Conservation (phyloP, 2,113 vertebrate genomes). For the Arothron firmamentum region DNA sequence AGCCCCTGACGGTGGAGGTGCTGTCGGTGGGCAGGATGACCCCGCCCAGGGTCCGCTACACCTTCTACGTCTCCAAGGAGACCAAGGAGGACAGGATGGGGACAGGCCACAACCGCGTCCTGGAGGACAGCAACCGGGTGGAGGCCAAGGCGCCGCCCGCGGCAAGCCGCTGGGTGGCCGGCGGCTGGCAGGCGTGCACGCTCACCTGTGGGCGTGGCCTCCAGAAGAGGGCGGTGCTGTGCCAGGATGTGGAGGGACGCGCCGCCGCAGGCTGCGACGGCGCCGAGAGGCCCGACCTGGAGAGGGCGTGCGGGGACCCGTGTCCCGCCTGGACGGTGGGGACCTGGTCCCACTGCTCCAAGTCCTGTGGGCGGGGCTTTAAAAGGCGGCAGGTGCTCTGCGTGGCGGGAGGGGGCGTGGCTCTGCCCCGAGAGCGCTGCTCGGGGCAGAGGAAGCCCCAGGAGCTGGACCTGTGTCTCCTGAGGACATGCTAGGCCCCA, state of each 20-base stretch:
- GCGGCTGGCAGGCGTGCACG: conserved; percentile 85
- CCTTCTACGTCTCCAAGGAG: conserved; percentile 88
- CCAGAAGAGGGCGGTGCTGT: conserved; percentile 85
- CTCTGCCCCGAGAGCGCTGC: conserved; percentile 85
- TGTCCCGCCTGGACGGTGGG: conserved; percentile 86
- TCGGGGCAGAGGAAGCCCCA: conserved; percentile 87
- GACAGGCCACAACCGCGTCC: conserved; percentile 78
- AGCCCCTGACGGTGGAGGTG: conserved; percentile 88
- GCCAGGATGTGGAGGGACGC: conserved; percentile 74
- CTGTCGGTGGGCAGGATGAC: conserved; percentile 97
- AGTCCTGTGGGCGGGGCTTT: conserved; percentile 89
- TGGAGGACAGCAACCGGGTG: conserved; percentile 68
- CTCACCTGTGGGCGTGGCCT: conserved; percentile 83
- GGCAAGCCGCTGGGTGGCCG: conserved; percentile 81
- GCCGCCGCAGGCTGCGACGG: conserved; percentile 73
- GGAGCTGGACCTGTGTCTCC: conserved; percentile 91
- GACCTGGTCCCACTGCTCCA: conserved; percentile 89
- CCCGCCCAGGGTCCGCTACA: conserved; percentile 91
- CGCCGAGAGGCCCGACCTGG: conserved; percentile 71
- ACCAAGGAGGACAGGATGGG: conserved; percentile 80
- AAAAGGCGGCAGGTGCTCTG: conserved; percentile 85
- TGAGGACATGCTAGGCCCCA: conserved; percentile 79
- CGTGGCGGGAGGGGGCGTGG: conserved; percentile 57
- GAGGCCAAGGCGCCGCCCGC: conserved; percentile 50
- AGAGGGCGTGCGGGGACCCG: conserved; percentile 84